These are phyloP conservation scores for Sylvia atricapilla DNA, from an alignment of 2,113 vertebrate species.

Conservation along the genomic window DNA sequence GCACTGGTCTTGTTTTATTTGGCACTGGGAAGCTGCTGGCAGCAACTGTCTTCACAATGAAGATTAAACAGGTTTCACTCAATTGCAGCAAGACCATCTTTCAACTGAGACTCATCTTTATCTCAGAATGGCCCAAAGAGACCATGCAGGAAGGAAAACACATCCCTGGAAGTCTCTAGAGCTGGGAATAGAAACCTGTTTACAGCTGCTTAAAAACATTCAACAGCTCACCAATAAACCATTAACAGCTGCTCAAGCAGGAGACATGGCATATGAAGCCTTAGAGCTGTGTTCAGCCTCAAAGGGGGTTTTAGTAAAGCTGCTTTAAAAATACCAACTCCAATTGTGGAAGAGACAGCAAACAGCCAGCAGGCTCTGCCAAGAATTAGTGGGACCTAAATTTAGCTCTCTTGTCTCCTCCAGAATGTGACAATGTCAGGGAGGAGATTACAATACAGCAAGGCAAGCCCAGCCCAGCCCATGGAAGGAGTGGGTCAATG, in stretches of 20 bases:
- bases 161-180: background rate
- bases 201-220: conserved; percentile 31
- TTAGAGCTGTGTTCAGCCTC: background rate
- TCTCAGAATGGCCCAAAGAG: background rate
- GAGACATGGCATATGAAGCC: background rate
- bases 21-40: background rate
- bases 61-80: background rate
- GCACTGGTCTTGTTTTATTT: background rate
- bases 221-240: conserved; percentile 9
- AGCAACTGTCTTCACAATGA: background rate
- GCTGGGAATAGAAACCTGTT: conserved; percentile 37
- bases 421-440: conserved; percentile 58
- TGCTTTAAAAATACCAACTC: conserved; percentile 51
- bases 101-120: background rate
- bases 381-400: conserved; percentile 54
- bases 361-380: conserved; percentile 49
- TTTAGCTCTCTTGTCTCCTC: conserved; percentile 47
- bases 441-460: conserved; percentile 40
- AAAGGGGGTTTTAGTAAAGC: conserved; percentile 37
- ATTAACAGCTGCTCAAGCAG: conserved; percentile 42
- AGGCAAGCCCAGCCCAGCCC: conserved; percentile 4
- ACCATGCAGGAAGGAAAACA: background rate
- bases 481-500: conserved; percentile 35
- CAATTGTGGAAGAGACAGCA: conserved; percentile 57
- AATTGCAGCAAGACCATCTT: background rate